Percentiles rank a stretch among this genome's conserved stretches.
Evolutionary conservation across 1,140 invertebrate genomes (phyloP).

Genomic region (Drosophila paulistorum): DNA sequence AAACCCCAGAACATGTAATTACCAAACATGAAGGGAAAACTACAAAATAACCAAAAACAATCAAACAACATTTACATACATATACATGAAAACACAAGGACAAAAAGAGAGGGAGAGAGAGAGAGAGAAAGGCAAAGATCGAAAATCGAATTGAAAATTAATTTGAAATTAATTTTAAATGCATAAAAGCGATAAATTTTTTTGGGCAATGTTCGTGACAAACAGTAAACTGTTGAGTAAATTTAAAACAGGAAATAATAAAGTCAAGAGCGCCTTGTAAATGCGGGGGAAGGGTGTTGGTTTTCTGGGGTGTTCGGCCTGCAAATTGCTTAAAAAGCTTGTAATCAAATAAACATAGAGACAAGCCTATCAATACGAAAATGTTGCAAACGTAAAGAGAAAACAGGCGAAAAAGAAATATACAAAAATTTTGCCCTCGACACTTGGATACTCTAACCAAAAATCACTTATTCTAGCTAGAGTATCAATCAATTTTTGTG

Average conservation of each 20-base stretch:
- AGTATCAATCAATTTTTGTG: background rate
- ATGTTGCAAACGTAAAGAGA: background rate
- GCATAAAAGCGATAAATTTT: constrained; percentile 69
- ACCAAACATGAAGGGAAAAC: constrained; percentile 39
- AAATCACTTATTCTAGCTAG: background rate
- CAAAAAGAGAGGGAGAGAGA: background rate
- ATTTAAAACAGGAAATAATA: background rate
- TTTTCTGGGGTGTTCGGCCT: constrained; percentile 29
- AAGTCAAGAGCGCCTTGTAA: too few relatives aligned
- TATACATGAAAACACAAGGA: constrained; percentile 2
- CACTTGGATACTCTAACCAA: background rate
- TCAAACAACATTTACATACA: constrained; percentile 14
- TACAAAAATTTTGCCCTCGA: background rate
- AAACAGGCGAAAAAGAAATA: constrained; percentile 2
- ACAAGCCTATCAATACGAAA: constrained; percentile 51
- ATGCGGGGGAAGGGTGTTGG: background rate
- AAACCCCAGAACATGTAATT: constrained; percentile 57
- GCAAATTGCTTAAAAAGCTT: constrained; percentile 54
- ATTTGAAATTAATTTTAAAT: constrained; percentile 78
- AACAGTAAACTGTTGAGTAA: constrained; percentile 4
- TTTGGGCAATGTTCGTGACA: constrained; percentile 66
- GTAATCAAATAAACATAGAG: constrained; percentile 52
- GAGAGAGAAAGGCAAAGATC: constrained; percentile 10
- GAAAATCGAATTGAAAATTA: constrained; percentile 77
- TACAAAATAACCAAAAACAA: constrained; percentile 20